These are phyloP conservation scores for Sarcoramphus papa DNA, from an alignment of 2,797 vertebrate species.

Conservation along the genomic window DNA sequence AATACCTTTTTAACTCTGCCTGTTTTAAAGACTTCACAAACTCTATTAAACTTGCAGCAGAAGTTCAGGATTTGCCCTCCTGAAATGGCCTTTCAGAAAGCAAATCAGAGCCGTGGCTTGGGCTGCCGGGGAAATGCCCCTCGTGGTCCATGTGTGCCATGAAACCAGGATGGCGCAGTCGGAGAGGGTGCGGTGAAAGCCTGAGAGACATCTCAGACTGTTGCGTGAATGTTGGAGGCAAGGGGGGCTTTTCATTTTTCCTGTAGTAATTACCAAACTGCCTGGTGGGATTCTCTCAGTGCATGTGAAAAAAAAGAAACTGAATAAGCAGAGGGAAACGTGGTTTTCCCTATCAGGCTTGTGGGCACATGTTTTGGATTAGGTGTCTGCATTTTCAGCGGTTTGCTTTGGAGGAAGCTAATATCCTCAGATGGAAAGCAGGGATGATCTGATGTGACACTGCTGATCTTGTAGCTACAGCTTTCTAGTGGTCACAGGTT, in stretches of 20 bases:
- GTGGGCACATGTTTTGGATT: background rate
- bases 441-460: background rate
- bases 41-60: background rate
- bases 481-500: background rate
- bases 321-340: background rate
- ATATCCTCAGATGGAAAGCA: background rate
- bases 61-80: background rate
- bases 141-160: accelerated
- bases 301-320: background rate
- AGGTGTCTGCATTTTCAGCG: background rate
- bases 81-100: background rate
- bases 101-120: accelerated
- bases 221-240: accelerated
- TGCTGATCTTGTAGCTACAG: background rate
- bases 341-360: background rate
- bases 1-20: background rate
- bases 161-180: background rate
- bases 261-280: background rate
- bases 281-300: background rate
- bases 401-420: background rate
- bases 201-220: background rate
- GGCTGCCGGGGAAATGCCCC: background rate
- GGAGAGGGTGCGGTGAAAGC: background rate
- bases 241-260: background rate
- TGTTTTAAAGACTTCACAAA: background rate